Base-by-base conservation (phyloP, 1,140 invertebrate genomes). In the Orius laevigatus region DNA sequence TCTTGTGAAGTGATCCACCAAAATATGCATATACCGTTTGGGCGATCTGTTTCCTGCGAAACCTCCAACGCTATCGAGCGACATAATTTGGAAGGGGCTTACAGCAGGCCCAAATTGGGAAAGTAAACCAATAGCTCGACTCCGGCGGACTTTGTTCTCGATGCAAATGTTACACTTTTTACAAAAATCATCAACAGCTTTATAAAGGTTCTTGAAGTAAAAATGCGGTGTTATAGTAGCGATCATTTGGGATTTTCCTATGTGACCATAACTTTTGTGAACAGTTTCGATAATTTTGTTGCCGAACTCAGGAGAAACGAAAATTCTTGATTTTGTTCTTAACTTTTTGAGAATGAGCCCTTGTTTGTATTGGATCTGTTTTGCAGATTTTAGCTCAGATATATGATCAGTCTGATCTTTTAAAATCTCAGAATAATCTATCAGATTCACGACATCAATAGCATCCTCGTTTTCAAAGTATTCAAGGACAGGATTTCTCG, bases 51-150 rank as follows among this genome's bases (percentile, higher is more conserved):
- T 42, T 12, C 48, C 48, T 20, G 19, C 52, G 41, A 58, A 58
- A n/a, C 58, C 58, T n/a, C 56, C 56, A 45, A 59, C 54, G 3
- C 55, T 55, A 38, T 58, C 57, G 35, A 62, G 53, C 14, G 53
- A 57, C 15, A 63, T 53, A 51, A 64, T 34, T 58, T 62, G 55
- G 60, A 60, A 58, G 56, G n/a, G 62, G 51, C 58, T 60, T 60
- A 54, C 48, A 50, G 56, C 49, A 59, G 56, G 62, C 50, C 60
- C 62, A 49, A 65, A 54, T 10, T 62, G 53, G 12, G 35, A 60
- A 35, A 48, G 59, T 48, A 43, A 46, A 48, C 19, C 62, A 53
- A 25, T 58, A 58, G 18, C 54, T 14, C 44, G 25, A n/a, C 33
- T 34, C 32, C 49, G 39, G 46, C 49, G 38, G 3, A 38, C 18